Conservation (phyloP, 2,888 invertebrate species). For the Pterobdella sp. region DNA sequence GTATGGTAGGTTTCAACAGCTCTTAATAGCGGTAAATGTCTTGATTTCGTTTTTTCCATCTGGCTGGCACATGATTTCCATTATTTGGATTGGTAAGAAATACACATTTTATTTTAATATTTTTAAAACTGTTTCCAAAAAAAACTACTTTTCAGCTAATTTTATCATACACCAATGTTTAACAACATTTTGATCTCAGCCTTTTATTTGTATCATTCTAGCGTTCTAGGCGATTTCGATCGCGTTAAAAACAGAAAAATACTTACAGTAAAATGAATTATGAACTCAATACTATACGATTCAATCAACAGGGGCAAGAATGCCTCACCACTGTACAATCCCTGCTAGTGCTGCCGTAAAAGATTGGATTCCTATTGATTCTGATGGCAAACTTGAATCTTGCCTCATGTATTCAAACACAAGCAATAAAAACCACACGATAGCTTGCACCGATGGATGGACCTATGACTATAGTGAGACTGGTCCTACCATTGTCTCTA, state of each 20-base stretch:
- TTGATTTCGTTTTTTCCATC: neutral
- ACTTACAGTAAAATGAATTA: neutral
- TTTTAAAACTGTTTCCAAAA: neutral
- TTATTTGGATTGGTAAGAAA: neutral
- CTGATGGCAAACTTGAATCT: slow-evolving; percentile 17
- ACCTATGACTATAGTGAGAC: slow-evolving; percentile 29
- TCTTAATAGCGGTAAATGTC: too few species aligned
- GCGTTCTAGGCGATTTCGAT: too few species aligned
- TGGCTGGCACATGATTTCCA: slow-evolving; percentile 11
- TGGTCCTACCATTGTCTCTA: slow-evolving; percentile 34
- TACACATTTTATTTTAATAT: neutral
- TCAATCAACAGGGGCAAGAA: slow-evolving; percentile 21
- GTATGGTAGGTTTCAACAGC: too few species aligned
- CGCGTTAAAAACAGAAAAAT: neutral
- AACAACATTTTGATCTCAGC: neutral
- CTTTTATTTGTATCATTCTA: too few species aligned
- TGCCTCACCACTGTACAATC: slow-evolving; percentile 35
- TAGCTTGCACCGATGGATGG: slow-evolving; percentile 35
- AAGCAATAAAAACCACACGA: slow-evolving; percentile 30
- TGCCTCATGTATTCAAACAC: slow-evolving; percentile 33
- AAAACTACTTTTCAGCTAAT: neutral
- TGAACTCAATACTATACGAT: neutral
- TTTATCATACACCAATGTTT: neutral
- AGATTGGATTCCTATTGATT: slow-evolving; percentile 33
- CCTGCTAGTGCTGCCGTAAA: slow-evolving; percentile 28